Percentiles rank a stretch among this genome's conserved stretches.
Evolutionary conservation across 2,797 vertebrate genomes (phyloP).

Genomic region (Alcedo quadribrachys): DNA sequence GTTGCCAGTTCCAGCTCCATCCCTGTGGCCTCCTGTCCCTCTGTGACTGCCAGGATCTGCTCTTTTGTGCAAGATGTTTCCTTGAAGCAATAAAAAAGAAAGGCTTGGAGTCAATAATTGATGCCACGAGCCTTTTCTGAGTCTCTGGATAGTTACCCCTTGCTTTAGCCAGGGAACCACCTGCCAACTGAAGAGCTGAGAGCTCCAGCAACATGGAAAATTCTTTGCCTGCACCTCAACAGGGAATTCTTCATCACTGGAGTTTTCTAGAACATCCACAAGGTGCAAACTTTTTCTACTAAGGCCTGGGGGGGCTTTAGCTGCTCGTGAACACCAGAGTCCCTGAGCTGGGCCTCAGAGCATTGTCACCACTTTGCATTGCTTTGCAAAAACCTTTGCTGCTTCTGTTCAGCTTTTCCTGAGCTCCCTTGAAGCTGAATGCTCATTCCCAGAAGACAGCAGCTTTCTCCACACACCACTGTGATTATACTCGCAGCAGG

Average conservation of each 20-base stretch:
- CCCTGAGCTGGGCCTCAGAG: neutral
- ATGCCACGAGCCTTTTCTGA: rapidly evolving
- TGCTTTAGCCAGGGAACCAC: neutral
- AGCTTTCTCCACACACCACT: neutral
- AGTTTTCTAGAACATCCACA: neutral
- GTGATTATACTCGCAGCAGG: neutral
- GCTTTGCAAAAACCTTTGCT: slow-evolving; percentile 13
- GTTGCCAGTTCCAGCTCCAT: neutral
- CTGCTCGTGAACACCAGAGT: neutral
- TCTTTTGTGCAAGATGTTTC: neutral
- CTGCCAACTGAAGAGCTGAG: neutral
- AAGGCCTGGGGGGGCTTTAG: neutral
- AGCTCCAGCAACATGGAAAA: neutral
- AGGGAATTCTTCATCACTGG: neutral
- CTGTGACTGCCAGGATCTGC: neutral
- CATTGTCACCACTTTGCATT: neutral
- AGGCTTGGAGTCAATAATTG: neutral
- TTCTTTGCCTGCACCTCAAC: neutral
- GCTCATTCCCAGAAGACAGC: neutral
- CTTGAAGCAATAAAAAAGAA: neutral
- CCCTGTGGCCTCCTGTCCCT: neutral
- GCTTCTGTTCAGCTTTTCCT: neutral
- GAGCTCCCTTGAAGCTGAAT: neutral
- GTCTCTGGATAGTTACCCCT: neutral
- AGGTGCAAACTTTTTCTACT: neutral